Conservation (phyloP, 2,797 vertebrate species). For the Diplodus sargus region DNA sequence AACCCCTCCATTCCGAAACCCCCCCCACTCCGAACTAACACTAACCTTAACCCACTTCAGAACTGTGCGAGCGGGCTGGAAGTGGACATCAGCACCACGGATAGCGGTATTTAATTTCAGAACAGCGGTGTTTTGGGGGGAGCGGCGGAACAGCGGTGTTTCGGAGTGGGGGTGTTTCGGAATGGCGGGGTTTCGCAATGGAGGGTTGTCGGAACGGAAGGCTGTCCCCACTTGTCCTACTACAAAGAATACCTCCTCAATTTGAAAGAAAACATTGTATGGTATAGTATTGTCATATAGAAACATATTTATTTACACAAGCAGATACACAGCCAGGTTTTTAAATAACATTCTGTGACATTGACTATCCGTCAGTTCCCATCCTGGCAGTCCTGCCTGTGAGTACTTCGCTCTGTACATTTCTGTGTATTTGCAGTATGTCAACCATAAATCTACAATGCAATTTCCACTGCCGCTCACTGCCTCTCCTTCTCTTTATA, state of each 20-base stretch:
- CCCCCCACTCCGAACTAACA: too few relatives aligned
- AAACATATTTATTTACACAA: not conserved
- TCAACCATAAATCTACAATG: slow-evolving; percentile 51
- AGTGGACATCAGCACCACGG: too few relatives aligned
- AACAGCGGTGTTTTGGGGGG: too few relatives aligned
- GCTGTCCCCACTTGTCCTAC: not conserved
- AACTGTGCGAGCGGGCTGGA: too few relatives aligned
- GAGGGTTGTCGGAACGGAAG: too few relatives aligned
- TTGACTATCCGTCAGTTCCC: slow-evolving; percentile 33
- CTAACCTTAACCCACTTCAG: too few relatives aligned
- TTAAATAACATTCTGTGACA: slow-evolving; percentile 34
- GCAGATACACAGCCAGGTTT: slow-evolving; percentile 7
- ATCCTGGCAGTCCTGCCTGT: slow-evolving; percentile 34
- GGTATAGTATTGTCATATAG: not conserved
- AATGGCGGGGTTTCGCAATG: too few relatives aligned
- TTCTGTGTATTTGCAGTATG: slow-evolving; percentile 22
- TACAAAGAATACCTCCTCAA: not conserved
- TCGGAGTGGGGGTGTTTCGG: too few relatives aligned
- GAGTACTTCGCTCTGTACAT: slow-evolving; percentile 14
- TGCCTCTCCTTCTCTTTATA: slow-evolving; percentile 5
- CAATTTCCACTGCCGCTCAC: slow-evolving; percentile 39
- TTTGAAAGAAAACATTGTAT: not conserved
- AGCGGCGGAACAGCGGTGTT: too few relatives aligned
- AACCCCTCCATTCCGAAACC: too few relatives aligned
- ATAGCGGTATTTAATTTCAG: too few relatives aligned